phyloP scores from a whole-genome alignment of 2,888 invertebrate genomes.

The Oeneis ivallda region DNA sequence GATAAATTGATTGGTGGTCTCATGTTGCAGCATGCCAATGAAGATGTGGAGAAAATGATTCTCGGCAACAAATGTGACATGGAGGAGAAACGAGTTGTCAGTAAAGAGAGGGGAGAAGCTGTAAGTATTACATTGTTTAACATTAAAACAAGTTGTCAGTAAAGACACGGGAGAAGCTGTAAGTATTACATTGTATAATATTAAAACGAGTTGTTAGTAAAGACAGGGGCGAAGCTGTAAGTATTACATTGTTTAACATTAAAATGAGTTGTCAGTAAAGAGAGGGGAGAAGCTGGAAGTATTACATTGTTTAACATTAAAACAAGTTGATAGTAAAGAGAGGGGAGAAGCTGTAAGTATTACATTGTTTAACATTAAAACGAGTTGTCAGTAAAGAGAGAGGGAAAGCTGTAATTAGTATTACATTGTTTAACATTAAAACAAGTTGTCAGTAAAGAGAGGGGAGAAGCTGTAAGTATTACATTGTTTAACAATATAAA shows the following conservation, averaged over 20 bases:
- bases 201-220: constrained; percentile 93
- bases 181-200: constrained; percentile 62
- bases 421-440: constrained; percentile 63
- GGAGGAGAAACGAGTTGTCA: constrained; percentile 96
- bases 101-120: constrained; percentile 95
- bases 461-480: constrained; percentile 93
- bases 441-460: constrained; percentile 94
- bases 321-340: constrained; percentile 94
- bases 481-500: not conserved
- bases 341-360: constrained; percentile 93
- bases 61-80: constrained; percentile 99
- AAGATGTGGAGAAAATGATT: constrained; percentile 99
- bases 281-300: constrained; percentile 95
- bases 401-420: constrained; percentile 94
- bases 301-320: constrained; percentile 51
- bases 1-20: no score
- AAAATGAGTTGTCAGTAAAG: constrained; percentile 94
- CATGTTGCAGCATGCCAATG: constrained; percentile 94
- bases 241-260: constrained; percentile 53
- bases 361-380: constrained; percentile 65
- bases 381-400: constrained; percentile 95
- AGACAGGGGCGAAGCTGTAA: constrained; percentile 95
- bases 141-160: constrained; percentile 87
- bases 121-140: constrained; percentile 80
- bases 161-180: constrained; percentile 96